phyloP scores from a whole-genome alignment of 2,113 vertebrate genomes.

The Pimephales promelas region DNA sequence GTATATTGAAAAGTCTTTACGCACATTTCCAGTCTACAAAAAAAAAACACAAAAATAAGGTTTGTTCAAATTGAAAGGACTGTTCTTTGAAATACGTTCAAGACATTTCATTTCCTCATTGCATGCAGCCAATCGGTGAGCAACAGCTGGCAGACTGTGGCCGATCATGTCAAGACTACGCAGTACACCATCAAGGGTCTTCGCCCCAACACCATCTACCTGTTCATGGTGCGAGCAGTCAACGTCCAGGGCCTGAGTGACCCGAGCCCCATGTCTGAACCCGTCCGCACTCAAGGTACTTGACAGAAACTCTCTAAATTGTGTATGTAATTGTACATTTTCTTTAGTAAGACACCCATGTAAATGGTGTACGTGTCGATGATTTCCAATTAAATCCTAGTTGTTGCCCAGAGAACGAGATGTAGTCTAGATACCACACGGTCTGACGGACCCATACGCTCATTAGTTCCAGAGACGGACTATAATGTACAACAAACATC shows the following conservation, averaged over 20 bases:
- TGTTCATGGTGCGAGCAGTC: constrained; percentile 97
- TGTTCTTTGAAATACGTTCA: neutral
- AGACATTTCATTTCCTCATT: neutral
- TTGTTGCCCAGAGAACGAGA: neutral
- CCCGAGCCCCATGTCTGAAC: constrained; percentile 95
- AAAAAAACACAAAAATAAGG: neutral
- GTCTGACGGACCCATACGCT: constrained; percentile 51
- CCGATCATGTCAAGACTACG: constrained; percentile 91
- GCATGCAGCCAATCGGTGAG: constrained; percentile 91
- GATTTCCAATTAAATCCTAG: neutral
- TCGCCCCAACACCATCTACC: constrained; percentile 96
- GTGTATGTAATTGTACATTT: neutral
- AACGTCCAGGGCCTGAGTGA: constrained; percentile 95
- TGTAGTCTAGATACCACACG: constrained; percentile 8
- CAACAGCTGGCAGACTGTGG: constrained; percentile 98
- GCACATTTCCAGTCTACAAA: neutral
- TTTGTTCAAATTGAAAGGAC: neutral
- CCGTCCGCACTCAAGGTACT: constrained; percentile 95
- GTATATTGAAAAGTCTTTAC: neutral
- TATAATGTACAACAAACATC: constrained; percentile 70
- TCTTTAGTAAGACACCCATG: neutral
- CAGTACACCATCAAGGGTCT: constrained; percentile 89
- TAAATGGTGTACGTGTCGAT: neutral
- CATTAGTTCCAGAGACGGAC: constrained; percentile 67
- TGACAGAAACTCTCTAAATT: neutral